These are phyloP conservation scores for Leucopternis melanops DNA, from an alignment of 2,113 vertebrate genomes.

Conservation along the genomic window DNA sequence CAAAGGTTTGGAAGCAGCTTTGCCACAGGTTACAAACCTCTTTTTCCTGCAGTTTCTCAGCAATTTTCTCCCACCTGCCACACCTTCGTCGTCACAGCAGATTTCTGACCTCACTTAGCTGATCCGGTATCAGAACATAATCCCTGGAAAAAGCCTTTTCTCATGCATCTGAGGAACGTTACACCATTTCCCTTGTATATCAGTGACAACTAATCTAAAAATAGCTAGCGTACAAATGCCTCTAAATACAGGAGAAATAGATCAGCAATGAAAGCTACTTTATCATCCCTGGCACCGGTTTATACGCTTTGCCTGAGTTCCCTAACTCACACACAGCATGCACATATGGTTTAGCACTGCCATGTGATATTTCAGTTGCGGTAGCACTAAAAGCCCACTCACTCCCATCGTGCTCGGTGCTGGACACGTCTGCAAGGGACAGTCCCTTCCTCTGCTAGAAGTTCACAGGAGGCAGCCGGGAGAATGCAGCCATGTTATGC, in stretches of 20 bases:
- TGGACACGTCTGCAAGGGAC: neutral
- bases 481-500: fast-evolving
- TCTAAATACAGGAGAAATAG: neutral
- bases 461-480: neutral
- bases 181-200: neutral
- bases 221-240: neutral
- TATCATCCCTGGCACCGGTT: neutral
- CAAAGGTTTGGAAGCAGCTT: neutral
- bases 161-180: neutral
- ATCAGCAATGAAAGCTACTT: neutral
- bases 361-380: fast-evolving
- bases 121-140: neutral
- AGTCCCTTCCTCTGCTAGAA: neutral
- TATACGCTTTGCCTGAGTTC: neutral
- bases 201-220: neutral
- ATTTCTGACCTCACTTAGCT: neutral
- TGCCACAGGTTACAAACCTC: neutral
- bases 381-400: neutral
- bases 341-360: neutral
- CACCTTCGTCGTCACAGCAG: neutral
- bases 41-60: neutral
- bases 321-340: neutral
- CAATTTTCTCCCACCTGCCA: neutral
- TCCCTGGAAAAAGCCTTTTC: neutral
- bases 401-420: fast-evolving